Conservation (phyloP, 2,113 vertebrate species). For the Poeciliopsis prolifica region DNA sequence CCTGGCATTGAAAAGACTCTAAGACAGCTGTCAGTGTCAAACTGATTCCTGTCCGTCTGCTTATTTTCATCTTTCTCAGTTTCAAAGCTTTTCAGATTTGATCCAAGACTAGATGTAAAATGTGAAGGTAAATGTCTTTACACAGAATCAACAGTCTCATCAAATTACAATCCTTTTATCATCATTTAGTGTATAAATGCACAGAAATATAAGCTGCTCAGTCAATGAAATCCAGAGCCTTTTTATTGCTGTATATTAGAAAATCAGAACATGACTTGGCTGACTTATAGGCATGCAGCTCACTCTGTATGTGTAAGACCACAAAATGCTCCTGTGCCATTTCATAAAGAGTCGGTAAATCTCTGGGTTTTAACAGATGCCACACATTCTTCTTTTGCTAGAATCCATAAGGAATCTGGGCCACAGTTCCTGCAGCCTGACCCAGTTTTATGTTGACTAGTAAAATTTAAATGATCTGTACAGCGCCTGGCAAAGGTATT, state of each 20-base stretch:
- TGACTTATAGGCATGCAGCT: background rate
- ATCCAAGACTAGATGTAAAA: background rate
- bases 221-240: background rate
- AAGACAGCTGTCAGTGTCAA: background rate
- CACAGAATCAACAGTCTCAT: background rate
- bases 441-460: background rate
- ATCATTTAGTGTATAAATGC: conserved; percentile 17
- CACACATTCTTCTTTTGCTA: conserved; percentile 40
- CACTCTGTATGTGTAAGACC: background rate
- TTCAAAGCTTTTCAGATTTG: background rate
- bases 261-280: background rate
- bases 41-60: background rate
- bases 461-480: background rate
- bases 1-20: background rate
- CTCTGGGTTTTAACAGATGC: conserved; percentile 44
- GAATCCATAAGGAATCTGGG: conserved; percentile 45
- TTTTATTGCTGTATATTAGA: background rate
- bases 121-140: background rate
- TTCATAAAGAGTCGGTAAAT: conserved; percentile 19
- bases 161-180: no score
- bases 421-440: conserved; percentile 21
- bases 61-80: background rate
- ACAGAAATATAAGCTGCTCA: conserved; percentile 4
- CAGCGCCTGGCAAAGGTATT: background rate
- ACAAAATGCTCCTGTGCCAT: conserved; percentile 3